These are phyloP conservation scores for Euphonia xanthogaster DNA, from an alignment of 2,797 vertebrate species.

Conservation along the genomic window DNA sequence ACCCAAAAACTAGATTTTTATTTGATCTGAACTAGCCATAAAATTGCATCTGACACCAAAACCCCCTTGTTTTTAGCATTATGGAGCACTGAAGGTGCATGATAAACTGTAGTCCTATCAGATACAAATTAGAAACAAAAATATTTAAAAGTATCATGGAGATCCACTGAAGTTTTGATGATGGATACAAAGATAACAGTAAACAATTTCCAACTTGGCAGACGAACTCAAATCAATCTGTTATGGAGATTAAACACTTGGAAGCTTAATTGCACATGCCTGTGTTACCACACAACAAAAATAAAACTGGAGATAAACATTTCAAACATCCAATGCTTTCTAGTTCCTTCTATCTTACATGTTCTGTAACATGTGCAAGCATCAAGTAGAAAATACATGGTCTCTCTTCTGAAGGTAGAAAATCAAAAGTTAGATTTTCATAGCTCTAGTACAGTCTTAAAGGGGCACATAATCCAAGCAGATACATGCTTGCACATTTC, in stretches of 20 bases:
- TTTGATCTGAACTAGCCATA: not conserved
- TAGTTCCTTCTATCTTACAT: not conserved
- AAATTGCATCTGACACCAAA: not conserved
- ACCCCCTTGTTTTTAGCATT: rapidly evolving
- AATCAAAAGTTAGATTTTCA: not conserved
- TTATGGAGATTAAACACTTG: not conserved
- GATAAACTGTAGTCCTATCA: not conserved
- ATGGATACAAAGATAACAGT: not conserved
- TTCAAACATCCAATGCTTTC: rapidly evolving
- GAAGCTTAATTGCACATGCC: not conserved
- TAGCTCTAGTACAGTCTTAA: not conserved
- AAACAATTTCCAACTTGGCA: not conserved
- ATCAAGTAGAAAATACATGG: not conserved
- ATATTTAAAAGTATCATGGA: not conserved
- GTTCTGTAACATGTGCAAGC: not conserved
- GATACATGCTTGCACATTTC: rapidly evolving
- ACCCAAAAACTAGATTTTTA: not conserved
- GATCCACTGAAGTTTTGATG: not conserved
- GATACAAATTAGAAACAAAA: not conserved
- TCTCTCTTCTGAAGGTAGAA: not conserved
- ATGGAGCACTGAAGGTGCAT: not conserved
- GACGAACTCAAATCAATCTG: not conserved
- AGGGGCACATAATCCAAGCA: not conserved
- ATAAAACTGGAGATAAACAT: not conserved
- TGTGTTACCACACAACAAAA: not conserved